Evolutionary conservation across 2,888 invertebrate species (phyloP), one percentile per base, ranked within the genome.

Genomic region (Copidosoma aretas): DNA sequence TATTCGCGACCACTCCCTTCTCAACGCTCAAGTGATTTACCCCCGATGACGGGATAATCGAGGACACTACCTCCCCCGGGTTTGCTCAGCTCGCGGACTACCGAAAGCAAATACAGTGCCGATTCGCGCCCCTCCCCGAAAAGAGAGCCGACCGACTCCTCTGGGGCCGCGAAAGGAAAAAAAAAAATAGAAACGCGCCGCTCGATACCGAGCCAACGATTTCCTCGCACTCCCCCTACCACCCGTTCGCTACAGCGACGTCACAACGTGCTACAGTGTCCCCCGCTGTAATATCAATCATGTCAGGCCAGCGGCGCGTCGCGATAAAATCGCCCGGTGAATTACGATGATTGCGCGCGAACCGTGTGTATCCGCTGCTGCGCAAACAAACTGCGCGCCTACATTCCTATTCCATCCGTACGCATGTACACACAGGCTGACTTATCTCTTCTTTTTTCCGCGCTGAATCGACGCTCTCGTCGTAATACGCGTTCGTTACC

Each of bases 41-140:
- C n/a, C n/a, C n/a, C n/a, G n/a, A n/a, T n/a, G 8, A 8, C 32
- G 32, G 58, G 43, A 63, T 56, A 56, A 53, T 41, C 60, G 62
- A 65, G 59, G 62, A 69, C 65, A 65, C 65, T 54, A 39, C 59
- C 62, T 60, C 53, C 49, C 24, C 46, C 22, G 41, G 32, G 17
- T 8, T 14, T 46, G 43, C 15, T 15, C 14, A 15, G 15, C 43
- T 46, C 8, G 43, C 3, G 17, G 43, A 46, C 15, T n/a, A 46
- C 15, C 67, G 67, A 60, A 71, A 70, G 68, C 68, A 72, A 72
- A 70, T 73, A 75, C 73, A 75, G 74, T 72, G 66, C 51, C 65
- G 70, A 72, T 72, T 73, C 71, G 71, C 17, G 12, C 17, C 32
- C 32, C 32, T 32, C 32, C 32, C 8, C 32, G 4, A 32, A n/a